Conservation (phyloP, 2,888 invertebrate genomes). For the Meandrusa payeni region DNA sequence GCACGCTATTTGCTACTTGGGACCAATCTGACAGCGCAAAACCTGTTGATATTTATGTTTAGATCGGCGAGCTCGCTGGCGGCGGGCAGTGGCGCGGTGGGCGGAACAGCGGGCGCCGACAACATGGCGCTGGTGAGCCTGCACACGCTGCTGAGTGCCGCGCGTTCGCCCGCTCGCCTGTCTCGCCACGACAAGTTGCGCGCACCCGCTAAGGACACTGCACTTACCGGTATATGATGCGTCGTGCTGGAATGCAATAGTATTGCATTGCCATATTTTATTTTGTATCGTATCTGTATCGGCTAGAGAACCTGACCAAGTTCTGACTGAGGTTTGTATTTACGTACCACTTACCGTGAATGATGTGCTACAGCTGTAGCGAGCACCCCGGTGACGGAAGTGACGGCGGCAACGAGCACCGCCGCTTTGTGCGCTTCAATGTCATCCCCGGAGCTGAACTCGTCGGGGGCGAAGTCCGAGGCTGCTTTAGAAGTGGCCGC, state of each 20-base stretch:
- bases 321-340: too few species aligned
- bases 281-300: too few species aligned
- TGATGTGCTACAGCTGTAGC: conserved; percentile 60
- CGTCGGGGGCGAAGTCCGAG: conserved; percentile 28
- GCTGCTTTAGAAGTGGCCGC: conserved; percentile 24
- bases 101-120: conserved; percentile 51
- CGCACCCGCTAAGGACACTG: conserved; percentile 48
- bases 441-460: conserved; percentile 72
- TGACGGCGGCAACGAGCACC: conserved; percentile 33
- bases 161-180: conserved; percentile 34
- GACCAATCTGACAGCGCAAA: too few species aligned
- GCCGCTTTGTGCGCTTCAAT: conserved; percentile 58
- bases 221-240: conserved; percentile 45
- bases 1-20: too few species aligned
- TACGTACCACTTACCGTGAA: too few species aligned
- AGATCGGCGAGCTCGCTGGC: conserved; percentile 62
- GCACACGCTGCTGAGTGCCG: conserved; percentile 64
- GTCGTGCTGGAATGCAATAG: too few species aligned
- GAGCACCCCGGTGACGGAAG: conserved; percentile 52
- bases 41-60: neutral
- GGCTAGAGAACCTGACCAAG: too few species aligned
- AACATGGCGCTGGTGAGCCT: conserved; percentile 66
- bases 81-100: conserved; percentile 47
- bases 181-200: conserved; percentile 35
- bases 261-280: too few species aligned